Evolutionary conservation across 2,888 invertebrate genomes (phyloP), one percentile per base, ranked within the genome.

Genomic region (Acronicta alni): DNA sequence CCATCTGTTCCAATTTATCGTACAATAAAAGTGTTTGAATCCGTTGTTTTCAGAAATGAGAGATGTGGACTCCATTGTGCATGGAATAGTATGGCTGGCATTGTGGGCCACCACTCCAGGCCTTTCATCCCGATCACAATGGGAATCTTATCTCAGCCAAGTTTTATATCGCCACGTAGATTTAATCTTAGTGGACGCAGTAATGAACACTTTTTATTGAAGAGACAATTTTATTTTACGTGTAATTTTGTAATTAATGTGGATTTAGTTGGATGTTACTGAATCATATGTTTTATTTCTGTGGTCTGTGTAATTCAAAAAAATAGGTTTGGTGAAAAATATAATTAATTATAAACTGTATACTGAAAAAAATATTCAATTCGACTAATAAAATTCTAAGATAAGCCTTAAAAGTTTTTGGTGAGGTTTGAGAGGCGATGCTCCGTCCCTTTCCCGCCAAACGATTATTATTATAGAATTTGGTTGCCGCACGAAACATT

Each of bases 11-110:
- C 88, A 89, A 89, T 93, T 92, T 87, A 86, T 83, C 83, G 84
- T 79, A 91, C 89, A 91, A 90, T 91, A 89, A 90, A 90, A 91
- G 88, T 90, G 88, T 86, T 86, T 87, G 83, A 79, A 78, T 82
- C 86, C 80, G 86, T 89, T 92, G 91, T 91, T 90, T 91, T 87
- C 83, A 86, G 84, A 86, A 81, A 88, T 88, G 86, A 86, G 83
- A 87, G 86, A 87, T 87, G 87, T 85, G 88, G 84, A 83, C 73
- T 57, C 84, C 83, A 89, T 91, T 91, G 90, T 91, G 87, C 88
- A 90, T 86, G 70, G 74, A 47, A 41, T 32, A 68, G 67, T 70
- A 74, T 12, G 42, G 67, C 63, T 44, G 15, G 57, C 53, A 69
- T 69, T 69, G 70, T 69, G 64, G 75, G 81, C 78, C 66, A 75